phyloP scores from a whole-genome alignment of 1,140 invertebrate species.

The Trichoplusia ni region DNA sequence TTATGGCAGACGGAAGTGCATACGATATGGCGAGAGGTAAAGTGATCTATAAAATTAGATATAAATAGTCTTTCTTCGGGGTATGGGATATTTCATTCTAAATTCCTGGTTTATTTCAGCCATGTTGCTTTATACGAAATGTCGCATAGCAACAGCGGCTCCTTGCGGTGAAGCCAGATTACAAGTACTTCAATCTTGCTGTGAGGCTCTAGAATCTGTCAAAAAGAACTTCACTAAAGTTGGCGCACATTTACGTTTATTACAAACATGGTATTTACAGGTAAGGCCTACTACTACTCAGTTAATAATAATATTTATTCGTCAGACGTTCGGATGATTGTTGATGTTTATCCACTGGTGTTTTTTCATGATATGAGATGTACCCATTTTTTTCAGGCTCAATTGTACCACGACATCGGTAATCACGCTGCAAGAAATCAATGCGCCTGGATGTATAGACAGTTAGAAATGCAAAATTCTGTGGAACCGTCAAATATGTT shows the following conservation, averaged over 20 bases:
- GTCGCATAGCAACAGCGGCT: slow-evolving; percentile 84
- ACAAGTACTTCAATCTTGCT: slow-evolving; percentile 83
- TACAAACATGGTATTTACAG: slow-evolving; percentile 87
- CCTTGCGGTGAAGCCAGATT: slow-evolving; percentile 76
- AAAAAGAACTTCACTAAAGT: slow-evolving; percentile 87
- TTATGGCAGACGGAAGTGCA: slow-evolving; percentile 91
- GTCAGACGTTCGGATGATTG: neutral
- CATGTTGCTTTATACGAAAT: slow-evolving; percentile 85
- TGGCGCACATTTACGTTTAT: slow-evolving; percentile 87
- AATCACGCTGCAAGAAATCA: slow-evolving; percentile 86
- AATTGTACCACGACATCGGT: slow-evolving; percentile 86
- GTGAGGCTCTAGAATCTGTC: slow-evolving; percentile 85
- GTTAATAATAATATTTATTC: neutral
- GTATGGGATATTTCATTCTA: no score
- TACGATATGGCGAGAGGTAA: slow-evolving; percentile 88
- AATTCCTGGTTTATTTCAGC: slow-evolving; percentile 57
- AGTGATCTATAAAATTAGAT: no score
- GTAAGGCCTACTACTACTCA: slow-evolving; percentile 63
- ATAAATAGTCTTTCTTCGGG: no score
- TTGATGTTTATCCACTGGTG: neutral
- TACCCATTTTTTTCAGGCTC: slow-evolving; percentile 77
- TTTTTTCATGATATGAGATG: slow-evolving; percentile 3
- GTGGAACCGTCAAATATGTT: slow-evolving; percentile 74
- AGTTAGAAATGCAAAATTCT: slow-evolving; percentile 86
- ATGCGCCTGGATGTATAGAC: slow-evolving; percentile 87